Evolutionary conservation across 2,888 invertebrate species (phyloP), one percentile per base, ranked within the genome.

Genomic region (Geotrupes spiniger): DNA sequence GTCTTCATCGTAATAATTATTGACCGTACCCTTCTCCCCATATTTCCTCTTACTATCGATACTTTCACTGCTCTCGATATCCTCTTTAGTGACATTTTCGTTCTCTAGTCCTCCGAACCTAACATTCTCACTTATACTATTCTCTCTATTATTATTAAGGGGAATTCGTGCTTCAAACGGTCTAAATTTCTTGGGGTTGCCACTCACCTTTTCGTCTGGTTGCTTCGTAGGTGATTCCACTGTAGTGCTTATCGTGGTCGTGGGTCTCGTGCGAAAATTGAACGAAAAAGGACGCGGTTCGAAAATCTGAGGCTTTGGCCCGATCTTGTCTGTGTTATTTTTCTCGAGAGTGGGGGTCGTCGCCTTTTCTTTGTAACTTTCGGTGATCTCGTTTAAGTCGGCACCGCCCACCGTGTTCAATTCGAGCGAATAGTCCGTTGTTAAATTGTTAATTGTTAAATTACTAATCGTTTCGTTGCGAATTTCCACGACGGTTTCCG

Each of bases 201-300:
- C 52, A 57, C 54, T 54, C 53, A 57, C 56, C 57, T 59, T 59
- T 36, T 36, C 48, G 27, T 42, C 46, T 4, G 72, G 48, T 12
- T 58, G 38, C n/a, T 31, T 12, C 2, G 49, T 44, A 10, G 37
- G 4, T n/a, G 33, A 36, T 42, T 31, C 39, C 11, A 38, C n/a
- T n/a, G 36, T 33, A 12, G 46, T 74, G 80, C 81, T 81, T 72
- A 71, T 53, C 62, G 53, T 37, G 73, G 55, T 25, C 6, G 66
- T 66, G 11, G 63, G 65, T 50, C 63, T 54, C 39, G 58, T 63
- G 57, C 64, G 60, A 27, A 55, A 57, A 52, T 57, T 60, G 46
- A 63, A 55, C 43, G 64, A 66, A 51, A 70, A 71, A 31, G 70
- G 70, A 53, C 67, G 63, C 14, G 68, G 67, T 54, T 65, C 66